A percentile compares a stretch with the other conserved stretches of the same genome.
Conservation (phyloP, 2,888 invertebrate genomes). For the Frankliniella intonsa region DNA sequence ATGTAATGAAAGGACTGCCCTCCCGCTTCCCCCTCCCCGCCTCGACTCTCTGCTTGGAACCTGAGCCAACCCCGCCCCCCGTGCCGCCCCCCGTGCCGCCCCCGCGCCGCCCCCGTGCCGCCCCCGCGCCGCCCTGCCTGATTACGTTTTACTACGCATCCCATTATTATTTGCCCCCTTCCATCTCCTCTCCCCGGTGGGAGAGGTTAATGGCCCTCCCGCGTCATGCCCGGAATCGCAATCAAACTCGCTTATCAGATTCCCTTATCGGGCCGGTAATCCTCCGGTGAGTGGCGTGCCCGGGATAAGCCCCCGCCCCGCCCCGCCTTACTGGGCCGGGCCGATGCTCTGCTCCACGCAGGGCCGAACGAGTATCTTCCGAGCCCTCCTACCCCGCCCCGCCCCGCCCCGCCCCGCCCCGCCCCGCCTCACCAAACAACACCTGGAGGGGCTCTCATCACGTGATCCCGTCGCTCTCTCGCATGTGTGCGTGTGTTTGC, state of each 20-base stretch:
- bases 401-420: neutral
- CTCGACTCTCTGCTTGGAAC: too few relatives aligned
- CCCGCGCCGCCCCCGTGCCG: too few relatives aligned
- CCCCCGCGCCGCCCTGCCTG: too few relatives aligned
- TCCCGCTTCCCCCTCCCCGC: too few relatives aligned
- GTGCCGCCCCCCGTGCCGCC: too few relatives aligned
- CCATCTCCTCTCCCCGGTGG: too few relatives aligned
- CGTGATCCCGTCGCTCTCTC: neutral
- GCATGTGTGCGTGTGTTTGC: neutral
- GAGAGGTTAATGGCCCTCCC: neutral
- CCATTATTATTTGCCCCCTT: too few relatives aligned
- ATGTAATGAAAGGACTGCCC: neutral
- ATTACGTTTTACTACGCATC: too few relatives aligned
- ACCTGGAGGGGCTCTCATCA: conserved; percentile 10
- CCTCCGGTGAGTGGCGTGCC: neutral
- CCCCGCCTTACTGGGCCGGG: neutral
- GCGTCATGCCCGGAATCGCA: neutral
- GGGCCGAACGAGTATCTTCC: neutral
- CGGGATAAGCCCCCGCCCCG: neutral
- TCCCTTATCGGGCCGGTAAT: neutral
- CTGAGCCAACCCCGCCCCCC: too few relatives aligned
- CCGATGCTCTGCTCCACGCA: too few relatives aligned
- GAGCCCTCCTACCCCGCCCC: neutral
- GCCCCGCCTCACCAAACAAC: neutral
- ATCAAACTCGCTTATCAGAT: neutral